Percentiles rank a stretch among this genome's conserved stretches.
Evolutionary conservation across 2,113 vertebrate genomes (phyloP).

Genomic region (Anguilla rostrata): DNA sequence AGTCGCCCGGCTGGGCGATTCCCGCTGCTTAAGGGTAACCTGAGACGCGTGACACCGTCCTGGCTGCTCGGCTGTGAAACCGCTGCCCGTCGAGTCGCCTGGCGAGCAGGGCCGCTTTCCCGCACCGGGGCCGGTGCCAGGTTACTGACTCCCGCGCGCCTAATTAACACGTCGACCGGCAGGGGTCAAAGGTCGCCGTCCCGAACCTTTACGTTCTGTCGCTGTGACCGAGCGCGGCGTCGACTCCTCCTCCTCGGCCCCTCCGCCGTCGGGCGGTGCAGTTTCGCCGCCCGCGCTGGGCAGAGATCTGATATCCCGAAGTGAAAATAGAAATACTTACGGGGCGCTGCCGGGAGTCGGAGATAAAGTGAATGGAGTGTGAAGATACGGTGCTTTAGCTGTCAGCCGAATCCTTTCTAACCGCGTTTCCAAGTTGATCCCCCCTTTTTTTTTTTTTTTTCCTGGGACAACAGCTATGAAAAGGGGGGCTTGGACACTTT

Average conservation of each 20-base stretch:
- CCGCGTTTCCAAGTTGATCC: background rate
- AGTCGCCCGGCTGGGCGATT: background rate
- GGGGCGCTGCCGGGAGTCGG: background rate
- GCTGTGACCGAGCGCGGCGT: background rate
- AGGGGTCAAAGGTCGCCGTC: background rate
- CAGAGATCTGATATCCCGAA: background rate
- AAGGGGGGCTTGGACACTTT: background rate
- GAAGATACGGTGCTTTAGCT: background rate
- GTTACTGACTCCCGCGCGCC: background rate
- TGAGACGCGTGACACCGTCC: background rate
- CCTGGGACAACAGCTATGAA: background rate
- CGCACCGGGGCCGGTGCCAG: background rate
- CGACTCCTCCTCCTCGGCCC: background rate
- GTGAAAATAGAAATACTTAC: background rate
- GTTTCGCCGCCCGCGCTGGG: background rate
- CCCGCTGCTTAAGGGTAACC: background rate
- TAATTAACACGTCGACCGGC: background rate
- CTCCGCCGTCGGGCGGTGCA: background rate
- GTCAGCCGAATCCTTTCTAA: background rate
- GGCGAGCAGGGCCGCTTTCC: background rate
- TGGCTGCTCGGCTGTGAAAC: background rate
- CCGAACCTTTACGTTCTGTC: background rate
- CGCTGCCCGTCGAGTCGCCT: background rate
- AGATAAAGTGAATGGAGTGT: background rate
- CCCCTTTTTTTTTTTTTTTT: background rate